phyloP scores from a whole-genome alignment of 2,888 invertebrate species.

The Hylaea fasciaria region DNA sequence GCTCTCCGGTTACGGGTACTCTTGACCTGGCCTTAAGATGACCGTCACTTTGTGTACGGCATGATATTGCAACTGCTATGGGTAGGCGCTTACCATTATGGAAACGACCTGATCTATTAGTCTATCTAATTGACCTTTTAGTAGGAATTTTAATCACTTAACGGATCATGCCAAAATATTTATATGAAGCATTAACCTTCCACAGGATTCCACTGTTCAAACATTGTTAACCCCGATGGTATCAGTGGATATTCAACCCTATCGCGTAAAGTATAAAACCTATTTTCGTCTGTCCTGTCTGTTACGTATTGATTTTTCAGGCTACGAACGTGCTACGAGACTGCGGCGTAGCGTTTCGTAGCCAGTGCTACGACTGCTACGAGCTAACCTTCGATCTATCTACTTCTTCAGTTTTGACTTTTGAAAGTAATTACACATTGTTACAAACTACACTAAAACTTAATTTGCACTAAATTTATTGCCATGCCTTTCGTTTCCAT shows the following conservation, averaged over 20 bases:
- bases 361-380: conserved; percentile 45
- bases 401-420: not conserved
- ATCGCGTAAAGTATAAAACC: conserved; percentile 39
- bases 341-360: conserved; percentile 40
- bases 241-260: not conserved
- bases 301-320: conserved; percentile 48
- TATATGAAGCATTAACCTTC: not conserved
- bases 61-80: no score
- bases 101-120: no score
- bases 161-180: not conserved
- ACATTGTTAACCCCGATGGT: not conserved
- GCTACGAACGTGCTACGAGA: conserved; percentile 47
- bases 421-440: no score
- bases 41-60: no score
- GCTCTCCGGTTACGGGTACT: no score
- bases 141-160: not conserved
- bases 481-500: no score
- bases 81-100: no score
- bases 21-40: no score
- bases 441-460: no score
- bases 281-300: conserved; percentile 44
- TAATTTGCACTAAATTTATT: no score
- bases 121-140: no score
- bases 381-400: conserved; percentile 25
- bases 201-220: not conserved